phyloP scores from a whole-genome alignment of 2,797 vertebrate genomes.

The Denticeps clupeoides region DNA sequence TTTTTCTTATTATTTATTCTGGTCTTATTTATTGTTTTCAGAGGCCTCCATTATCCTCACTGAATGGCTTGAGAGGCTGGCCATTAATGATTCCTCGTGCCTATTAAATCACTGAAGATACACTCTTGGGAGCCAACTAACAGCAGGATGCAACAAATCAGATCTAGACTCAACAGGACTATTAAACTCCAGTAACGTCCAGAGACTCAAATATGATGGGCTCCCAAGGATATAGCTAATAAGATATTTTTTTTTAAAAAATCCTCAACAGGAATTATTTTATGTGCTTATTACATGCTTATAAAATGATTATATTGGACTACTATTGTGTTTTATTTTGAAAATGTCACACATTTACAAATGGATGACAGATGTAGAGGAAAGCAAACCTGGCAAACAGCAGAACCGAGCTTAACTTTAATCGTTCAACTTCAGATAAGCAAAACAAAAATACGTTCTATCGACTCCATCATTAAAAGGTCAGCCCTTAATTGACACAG shows the following conservation, averaged over 20 bases:
- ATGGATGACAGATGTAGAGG: too few relatives aligned
- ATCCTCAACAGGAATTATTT: too few relatives aligned
- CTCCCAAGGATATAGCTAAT: conserved; percentile 2
- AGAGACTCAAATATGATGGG: conserved; percentile 15
- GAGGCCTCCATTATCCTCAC: conserved; percentile 21
- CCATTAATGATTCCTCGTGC: conserved; percentile 27
- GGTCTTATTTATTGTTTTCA: conserved; percentile 29
- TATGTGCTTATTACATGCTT: too few relatives aligned
- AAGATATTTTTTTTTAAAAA: too few relatives aligned
- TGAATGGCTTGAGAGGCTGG: conserved; percentile 12
- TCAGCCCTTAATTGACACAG: conserved; percentile 29
- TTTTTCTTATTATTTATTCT: too few relatives aligned
- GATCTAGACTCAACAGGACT: conserved; percentile 15
- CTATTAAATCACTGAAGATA: conserved; percentile 31
- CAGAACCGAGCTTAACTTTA: too few relatives aligned
- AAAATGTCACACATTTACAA: too few relatives aligned
- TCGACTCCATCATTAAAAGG: conserved; percentile 22
- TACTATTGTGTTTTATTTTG: too few relatives aligned
- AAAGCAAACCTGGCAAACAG: too few relatives aligned
- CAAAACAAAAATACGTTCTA: conserved; percentile 9
- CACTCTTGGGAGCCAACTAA: conserved; percentile 21
- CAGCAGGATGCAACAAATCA: conserved; percentile 19
- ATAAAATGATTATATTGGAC: too few relatives aligned
- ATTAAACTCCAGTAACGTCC: conserved; percentile 4
- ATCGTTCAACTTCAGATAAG: conserved; percentile 3